Evolutionary conservation across 1,140 invertebrate species (phyloP).

Genomic region (Drosophila kikkawai): DNA sequence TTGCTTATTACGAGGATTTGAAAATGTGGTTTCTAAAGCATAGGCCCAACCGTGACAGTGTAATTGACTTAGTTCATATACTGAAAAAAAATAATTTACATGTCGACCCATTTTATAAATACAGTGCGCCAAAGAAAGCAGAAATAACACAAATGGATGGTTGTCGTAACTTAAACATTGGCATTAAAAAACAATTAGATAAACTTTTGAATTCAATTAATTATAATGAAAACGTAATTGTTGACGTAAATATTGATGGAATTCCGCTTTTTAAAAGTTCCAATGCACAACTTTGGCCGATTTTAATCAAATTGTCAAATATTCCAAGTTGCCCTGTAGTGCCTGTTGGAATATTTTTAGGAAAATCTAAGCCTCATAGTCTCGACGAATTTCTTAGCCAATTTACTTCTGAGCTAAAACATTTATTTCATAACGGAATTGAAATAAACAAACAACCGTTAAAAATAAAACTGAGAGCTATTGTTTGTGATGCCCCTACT

Average conservation of each 20-base stretch:
- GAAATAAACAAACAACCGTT: no score
- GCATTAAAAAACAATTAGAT: background rate
- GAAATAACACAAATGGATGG: background rate
- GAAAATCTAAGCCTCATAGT: conserved; percentile 4
- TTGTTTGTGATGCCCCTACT: background rate
- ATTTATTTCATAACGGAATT: background rate
- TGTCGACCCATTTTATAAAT: background rate
- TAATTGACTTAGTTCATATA: no score
- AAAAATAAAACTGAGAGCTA: background rate
- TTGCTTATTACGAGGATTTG: no score
- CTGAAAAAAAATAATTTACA: no score
- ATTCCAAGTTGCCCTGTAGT: background rate
- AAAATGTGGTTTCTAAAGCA: no score
- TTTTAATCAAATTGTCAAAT: conserved; percentile 6
- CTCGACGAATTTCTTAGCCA: background rate
- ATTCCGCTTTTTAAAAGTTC: conserved; percentile 12
- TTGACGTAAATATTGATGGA: conserved; percentile 17
- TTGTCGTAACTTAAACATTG: background rate
- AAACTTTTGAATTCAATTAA: background rate
- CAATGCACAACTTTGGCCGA: conserved; percentile 6
- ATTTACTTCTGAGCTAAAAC: background rate
- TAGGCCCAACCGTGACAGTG: no score
- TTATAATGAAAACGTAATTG: background rate
- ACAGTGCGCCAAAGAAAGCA: background rate
- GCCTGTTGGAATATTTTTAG: conserved; percentile 14